A percentile compares a stretch with the other conserved stretches of the same genome.
phyloP scores from a whole-genome alignment of 2,113 vertebrate species.

The Tympanuchus pallidicinctus region DNA sequence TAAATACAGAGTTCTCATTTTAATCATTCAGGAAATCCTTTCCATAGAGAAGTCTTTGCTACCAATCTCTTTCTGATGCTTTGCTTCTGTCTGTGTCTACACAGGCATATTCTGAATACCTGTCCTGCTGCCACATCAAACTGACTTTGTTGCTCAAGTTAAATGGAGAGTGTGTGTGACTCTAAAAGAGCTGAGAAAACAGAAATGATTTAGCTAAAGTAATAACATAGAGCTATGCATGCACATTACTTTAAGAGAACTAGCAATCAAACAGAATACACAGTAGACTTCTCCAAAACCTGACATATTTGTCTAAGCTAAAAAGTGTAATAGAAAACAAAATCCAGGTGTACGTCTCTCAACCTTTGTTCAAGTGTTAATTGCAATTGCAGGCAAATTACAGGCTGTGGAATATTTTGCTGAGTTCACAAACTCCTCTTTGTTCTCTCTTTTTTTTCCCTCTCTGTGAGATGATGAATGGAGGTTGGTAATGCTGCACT shows the following conservation, averaged over 20 bases:
- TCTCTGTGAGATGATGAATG: neutral
- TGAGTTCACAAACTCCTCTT: slow-evolving; percentile 27
- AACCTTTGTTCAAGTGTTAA: slow-evolving; percentile 15
- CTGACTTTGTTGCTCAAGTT: slow-evolving; percentile 4
- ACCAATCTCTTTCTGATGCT: neutral
- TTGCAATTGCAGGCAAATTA: neutral
- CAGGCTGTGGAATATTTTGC: slow-evolving; percentile 1
- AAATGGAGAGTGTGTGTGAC: neutral
- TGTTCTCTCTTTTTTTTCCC: neutral
- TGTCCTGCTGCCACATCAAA: neutral
- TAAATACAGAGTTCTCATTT: slow-evolving; percentile 32
- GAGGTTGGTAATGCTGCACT: slow-evolving; percentile 22
- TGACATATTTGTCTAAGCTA: neutral
- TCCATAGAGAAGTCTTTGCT: neutral
- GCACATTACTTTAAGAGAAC: neutral
- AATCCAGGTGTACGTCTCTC: neutral
- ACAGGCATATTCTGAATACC: neutral
- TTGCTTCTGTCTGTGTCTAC: slow-evolving; percentile 8
- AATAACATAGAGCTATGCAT: neutral
- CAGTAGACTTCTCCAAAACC: neutral
- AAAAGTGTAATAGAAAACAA: slow-evolving; percentile 8
- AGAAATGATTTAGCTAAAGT: neutral
- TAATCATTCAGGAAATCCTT: slow-evolving; percentile 56
- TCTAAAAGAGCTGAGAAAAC: neutral
- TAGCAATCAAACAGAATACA: neutral